Evolutionary conservation across 2,797 vertebrate species (phyloP), one percentile per base, ranked within the genome.

Genomic region (Chelon labrosus): DNA sequence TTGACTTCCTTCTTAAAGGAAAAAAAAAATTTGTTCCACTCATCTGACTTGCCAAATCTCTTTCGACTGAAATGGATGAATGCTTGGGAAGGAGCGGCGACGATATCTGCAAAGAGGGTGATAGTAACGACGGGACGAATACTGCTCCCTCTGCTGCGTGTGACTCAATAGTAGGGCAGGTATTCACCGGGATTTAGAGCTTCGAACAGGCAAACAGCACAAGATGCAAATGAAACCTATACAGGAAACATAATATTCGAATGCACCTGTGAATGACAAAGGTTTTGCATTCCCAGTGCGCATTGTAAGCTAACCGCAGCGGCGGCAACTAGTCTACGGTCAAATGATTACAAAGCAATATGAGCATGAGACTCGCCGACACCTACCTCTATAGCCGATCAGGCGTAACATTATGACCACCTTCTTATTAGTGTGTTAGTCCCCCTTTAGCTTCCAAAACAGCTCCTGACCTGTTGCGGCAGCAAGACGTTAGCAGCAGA

Each of bases 1-100:
- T 87, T 22, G 62, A 88, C 93, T 94, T 95, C 90, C 91, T 92
- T 92, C 91, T 94, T 91, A 92, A 92, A 92, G 88, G 89, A 91
- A 93, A 93, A 88, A 78, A 82, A 77, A 51, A 9, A 7, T 60
- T 64, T 54, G 77, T 85, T 91, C 85, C 89, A 86, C 83, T 93
- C 82, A 84, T 86, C 86, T 84, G 85, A 92, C 70, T 85, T 84
- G 85, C 86, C 79, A 86, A 81, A 79, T 80, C 72, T 82, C 79
- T 84, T 69, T 42, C 0, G 17, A 80, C 70, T 82, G 79, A 80
- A 85, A 80, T 51, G 27, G 68, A 75, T 41, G 17, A 58, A 76
- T 70, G 73, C 57, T 22, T 20, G 65, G 27, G 60, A 64, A 58
- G 71, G 60, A 75, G 47, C 27, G 4, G 19, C 1, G 63, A 44